Evolutionary conservation across 2,888 invertebrate genomes (phyloP).

Genomic region (Dryococelus australis): DNA sequence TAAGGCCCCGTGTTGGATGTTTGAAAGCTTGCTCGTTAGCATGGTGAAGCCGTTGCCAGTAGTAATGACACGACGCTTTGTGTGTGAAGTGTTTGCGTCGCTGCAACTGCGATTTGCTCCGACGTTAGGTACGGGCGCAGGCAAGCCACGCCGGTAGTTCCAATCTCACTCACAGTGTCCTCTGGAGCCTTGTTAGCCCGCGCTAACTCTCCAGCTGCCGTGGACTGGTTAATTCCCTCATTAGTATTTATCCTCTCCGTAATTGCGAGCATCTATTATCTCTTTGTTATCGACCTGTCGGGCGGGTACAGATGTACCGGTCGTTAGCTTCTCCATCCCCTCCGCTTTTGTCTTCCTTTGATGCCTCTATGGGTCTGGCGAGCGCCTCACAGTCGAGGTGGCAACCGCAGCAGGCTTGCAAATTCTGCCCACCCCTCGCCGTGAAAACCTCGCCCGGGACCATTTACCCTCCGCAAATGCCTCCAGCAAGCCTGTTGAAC

Average conservation of each 20-base stretch:
- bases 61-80: too few relatives aligned
- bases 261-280: conserved; percentile 9
- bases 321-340: not conserved
- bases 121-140: not conserved
- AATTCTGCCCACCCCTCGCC: not conserved
- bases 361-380: not conserved
- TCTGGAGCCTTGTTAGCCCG: not conserved
- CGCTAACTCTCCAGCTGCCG: not conserved
- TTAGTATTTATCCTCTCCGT: not conserved
- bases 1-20: too few relatives aligned
- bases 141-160: not conserved
- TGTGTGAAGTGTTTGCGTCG: too few relatives aligned
- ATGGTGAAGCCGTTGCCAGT: too few relatives aligned
- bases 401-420: not conserved
- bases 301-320: not conserved
- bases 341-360: not conserved
- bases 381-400: not conserved
- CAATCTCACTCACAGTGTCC: not conserved
- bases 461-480: not conserved
- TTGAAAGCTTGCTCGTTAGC: too few relatives aligned
- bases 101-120: too few relatives aligned
- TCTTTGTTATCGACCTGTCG: conserved; percentile 2
- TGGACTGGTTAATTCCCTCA: not conserved
- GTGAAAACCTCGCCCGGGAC: not conserved
- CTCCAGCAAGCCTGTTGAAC: not conserved